Conservation (phyloP, 2,888 invertebrate species). For the Andrena hattorfiana region DNA sequence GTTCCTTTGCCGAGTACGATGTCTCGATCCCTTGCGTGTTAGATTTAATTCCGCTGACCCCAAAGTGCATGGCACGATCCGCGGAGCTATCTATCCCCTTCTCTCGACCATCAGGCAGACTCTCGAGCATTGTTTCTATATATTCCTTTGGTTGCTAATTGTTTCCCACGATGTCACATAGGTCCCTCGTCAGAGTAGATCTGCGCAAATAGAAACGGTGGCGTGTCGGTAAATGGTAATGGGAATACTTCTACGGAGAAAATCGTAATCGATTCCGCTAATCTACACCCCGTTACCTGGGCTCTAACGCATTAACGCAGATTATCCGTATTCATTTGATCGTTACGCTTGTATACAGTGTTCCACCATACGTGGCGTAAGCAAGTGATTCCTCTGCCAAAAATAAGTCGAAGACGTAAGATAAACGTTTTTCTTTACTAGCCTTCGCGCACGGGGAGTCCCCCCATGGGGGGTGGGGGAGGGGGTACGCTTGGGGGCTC, state of each 20-base stretch:
- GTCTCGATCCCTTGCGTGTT: conserved; percentile 57
- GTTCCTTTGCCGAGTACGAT: conserved; percentile 32
- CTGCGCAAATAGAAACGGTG: conserved; percentile 32
- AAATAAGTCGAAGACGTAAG: neutral
- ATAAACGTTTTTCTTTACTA: neutral
- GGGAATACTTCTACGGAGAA: conserved; percentile 63
- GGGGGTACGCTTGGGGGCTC: too few relatives aligned
- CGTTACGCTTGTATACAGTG: neutral
- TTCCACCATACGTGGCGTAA: neutral
- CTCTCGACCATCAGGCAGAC: conserved; percentile 40
- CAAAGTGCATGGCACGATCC: conserved; percentile 61
- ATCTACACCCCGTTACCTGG: conserved; percentile 37
- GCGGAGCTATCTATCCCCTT: conserved; percentile 33
- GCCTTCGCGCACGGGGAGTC: too few relatives aligned
- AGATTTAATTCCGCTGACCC: conserved; percentile 63
- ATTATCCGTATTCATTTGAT: conserved; percentile 42
- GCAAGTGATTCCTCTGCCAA: neutral
- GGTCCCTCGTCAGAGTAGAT: conserved; percentile 33
- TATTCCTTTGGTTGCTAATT: conserved; percentile 6
- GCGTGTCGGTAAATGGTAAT: conserved; percentile 21
- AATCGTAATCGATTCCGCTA: conserved; percentile 38
- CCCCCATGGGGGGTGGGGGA: too few relatives aligned
- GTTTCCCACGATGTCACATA: neutral
- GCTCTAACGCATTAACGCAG: conserved; percentile 58
- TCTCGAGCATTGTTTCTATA: conserved; percentile 31